Evolutionary conservation across 2,113 vertebrate species (phyloP).

Genomic region (Cyanistes caeruleus): DNA sequence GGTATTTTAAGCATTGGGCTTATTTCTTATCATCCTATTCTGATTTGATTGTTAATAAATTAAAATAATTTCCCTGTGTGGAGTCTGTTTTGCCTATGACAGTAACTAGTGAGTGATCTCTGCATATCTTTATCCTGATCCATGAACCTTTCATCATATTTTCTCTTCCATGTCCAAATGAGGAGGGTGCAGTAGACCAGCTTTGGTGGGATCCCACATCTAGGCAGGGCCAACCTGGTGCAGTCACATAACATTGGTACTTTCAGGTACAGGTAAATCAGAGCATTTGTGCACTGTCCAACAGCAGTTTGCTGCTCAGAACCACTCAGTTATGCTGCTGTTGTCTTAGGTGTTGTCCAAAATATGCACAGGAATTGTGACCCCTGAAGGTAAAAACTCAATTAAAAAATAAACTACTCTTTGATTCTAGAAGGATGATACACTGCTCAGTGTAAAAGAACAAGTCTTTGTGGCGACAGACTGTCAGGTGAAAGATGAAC

Average conservation of each 20-base stretch:
- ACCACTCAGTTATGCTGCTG: neutral
- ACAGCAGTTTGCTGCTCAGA: neutral
- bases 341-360: neutral
- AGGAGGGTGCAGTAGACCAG: neutral
- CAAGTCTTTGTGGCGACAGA: neutral
- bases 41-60: neutral
- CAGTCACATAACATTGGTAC: neutral
- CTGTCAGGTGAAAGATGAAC: neutral
- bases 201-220: neutral
- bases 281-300: neutral
- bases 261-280: neutral
- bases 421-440: neutral
- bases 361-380: neutral
- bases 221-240: neutral
- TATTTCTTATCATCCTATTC: neutral
- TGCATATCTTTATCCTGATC: neutral
- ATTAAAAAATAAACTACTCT: neutral
- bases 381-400: neutral
- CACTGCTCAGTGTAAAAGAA: neutral
- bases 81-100: neutral
- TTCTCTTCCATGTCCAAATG: neutral
- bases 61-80: neutral
- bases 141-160: neutral
- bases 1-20: neutral
- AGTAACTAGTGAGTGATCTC: neutral